Percentiles rank a stretch among this genome's conserved stretches.
Evolutionary conservation across 2,113 vertebrate genomes (phyloP).

Genomic region (Perognathus longimembris): DNA sequence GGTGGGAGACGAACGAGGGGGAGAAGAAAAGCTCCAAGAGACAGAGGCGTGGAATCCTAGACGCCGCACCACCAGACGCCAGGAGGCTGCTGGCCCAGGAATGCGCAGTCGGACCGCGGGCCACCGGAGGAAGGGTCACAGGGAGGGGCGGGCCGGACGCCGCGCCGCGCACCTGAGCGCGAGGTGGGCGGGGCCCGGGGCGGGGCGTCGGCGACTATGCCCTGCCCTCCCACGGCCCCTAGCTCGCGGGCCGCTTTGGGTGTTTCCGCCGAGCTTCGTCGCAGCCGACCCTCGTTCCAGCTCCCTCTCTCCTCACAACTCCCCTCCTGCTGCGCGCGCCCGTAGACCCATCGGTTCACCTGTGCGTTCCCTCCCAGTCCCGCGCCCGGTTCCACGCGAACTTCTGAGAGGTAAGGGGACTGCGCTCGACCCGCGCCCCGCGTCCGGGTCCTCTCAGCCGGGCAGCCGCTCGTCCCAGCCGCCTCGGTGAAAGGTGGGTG

Average conservation of each 20-base stretch:
- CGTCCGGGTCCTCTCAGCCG: background rate
- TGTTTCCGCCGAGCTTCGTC: conserved; percentile 84
- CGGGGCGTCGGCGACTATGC: conserved; percentile 44
- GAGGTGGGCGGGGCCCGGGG: conserved; percentile 21
- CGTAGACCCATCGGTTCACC: background rate
- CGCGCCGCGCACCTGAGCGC: background rate
- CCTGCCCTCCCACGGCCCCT: conserved; percentile 52
- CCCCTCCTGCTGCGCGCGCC: background rate
- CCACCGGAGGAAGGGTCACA: accelerated
- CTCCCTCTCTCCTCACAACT: background rate
- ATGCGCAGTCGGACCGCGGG: background rate
- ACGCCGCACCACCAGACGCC: background rate
- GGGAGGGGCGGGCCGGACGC: accelerated
- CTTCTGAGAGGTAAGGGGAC: conserved; percentile 57
- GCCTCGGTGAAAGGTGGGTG: too few species aligned
- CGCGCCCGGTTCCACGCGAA: background rate
- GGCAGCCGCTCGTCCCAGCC: background rate
- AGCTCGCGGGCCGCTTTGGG: conserved; percentile 76
- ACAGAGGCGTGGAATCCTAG: background rate
- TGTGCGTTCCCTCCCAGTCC: background rate
- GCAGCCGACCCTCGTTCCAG: background rate
- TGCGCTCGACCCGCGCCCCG: background rate
- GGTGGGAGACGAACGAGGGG: conserved; percentile 43
- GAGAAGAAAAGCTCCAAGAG: background rate
- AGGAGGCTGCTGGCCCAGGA: background rate